These are phyloP conservation scores for Drosophila crucigera DNA, from an alignment of 2,888 invertebrate genomes.

Conservation along the genomic window DNA sequence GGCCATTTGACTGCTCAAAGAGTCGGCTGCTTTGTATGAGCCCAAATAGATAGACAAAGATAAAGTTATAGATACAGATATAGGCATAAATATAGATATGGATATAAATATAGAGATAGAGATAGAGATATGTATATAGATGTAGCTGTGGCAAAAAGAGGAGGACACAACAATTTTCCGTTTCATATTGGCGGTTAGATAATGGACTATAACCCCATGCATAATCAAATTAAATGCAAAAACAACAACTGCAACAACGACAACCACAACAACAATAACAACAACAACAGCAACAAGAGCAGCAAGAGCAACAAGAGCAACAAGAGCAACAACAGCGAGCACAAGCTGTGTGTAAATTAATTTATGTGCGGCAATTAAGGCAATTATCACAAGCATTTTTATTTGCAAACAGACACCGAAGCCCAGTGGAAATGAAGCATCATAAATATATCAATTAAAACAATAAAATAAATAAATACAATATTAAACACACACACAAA, in stretches of 20 bases:
- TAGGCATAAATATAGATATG: neutral
- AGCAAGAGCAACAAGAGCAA: conserved; percentile 5
- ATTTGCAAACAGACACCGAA: conserved; percentile 3
- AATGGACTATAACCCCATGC: conserved; percentile 31
- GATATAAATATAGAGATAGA: neutral
- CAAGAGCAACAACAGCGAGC: conserved; percentile 5
- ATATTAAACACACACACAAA: neutral
- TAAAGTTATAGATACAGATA: neutral
- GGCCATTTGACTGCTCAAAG: neutral
- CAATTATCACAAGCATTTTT: conserved; percentile 51
- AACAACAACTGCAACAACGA: conserved; percentile 13
- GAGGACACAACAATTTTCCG: conserved; percentile 3
- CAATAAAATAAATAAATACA: conserved; percentile 18
- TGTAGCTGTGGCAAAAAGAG: neutral
- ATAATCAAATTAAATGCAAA: conserved; percentile 35
- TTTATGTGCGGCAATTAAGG: conserved; percentile 68
- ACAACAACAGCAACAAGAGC: neutral
- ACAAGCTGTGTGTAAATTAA: conserved; percentile 59
- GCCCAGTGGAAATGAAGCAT: conserved; percentile 49
- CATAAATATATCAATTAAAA: conserved; percentile 61
- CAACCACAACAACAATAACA: conserved; percentile 6
- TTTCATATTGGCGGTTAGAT: conserved; percentile 35
- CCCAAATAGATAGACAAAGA: neutral
- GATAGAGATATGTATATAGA: neutral
- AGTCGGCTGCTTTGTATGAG: neutral